Evolutionary conservation across 2,888 invertebrate genomes (phyloP).

Genomic region (Coleophora deauratella): DNA sequence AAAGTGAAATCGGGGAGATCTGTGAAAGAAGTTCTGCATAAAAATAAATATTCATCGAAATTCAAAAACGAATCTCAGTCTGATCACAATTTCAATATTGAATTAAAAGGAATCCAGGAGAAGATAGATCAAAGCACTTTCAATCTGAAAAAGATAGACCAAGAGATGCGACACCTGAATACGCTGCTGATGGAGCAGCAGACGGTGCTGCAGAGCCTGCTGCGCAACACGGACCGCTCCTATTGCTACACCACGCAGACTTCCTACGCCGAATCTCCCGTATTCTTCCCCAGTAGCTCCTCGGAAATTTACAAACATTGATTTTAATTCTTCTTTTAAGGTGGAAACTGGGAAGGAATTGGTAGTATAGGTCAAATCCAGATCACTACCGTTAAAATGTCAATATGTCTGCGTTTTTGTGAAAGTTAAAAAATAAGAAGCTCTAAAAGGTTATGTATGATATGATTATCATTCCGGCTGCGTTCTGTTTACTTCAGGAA

Average conservation of each 20-base stretch:
- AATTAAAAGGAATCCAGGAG: slow-evolving; percentile 76
- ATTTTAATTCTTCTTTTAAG: background rate
- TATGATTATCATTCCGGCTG: too few relatives aligned
- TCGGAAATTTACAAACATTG: slow-evolving; percentile 25
- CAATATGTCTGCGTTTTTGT: too few relatives aligned
- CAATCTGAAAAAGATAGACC: slow-evolving; percentile 79
- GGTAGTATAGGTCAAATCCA: too few relatives aligned
- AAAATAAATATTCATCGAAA: slow-evolving; percentile 75
- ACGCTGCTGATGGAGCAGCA: slow-evolving; percentile 60
- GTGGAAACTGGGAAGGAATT: too few relatives aligned
- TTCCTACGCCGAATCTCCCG: slow-evolving; percentile 44
- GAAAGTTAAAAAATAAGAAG: too few relatives aligned
- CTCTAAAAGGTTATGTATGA: too few relatives aligned
- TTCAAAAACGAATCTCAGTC: slow-evolving; percentile 71
- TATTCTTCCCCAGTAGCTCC: slow-evolving; percentile 40
- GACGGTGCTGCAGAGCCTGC: slow-evolving; percentile 44
- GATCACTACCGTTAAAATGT: too few relatives aligned
- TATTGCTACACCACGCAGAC: slow-evolving; percentile 29
- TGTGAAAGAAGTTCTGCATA: slow-evolving; percentile 74
- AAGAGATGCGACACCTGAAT: slow-evolving; percentile 80
- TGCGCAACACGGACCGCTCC: slow-evolving; percentile 39
- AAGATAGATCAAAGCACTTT: slow-evolving; percentile 82
- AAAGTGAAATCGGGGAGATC: slow-evolving; percentile 79
- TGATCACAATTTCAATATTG: slow-evolving; percentile 69
- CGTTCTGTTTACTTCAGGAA: too few relatives aligned